A percentile compares a stretch with the other conserved stretches of the same genome.
Evolutionary conservation across 1,140 invertebrate genomes (phyloP).

Genomic region (Bombus confusus): DNA sequence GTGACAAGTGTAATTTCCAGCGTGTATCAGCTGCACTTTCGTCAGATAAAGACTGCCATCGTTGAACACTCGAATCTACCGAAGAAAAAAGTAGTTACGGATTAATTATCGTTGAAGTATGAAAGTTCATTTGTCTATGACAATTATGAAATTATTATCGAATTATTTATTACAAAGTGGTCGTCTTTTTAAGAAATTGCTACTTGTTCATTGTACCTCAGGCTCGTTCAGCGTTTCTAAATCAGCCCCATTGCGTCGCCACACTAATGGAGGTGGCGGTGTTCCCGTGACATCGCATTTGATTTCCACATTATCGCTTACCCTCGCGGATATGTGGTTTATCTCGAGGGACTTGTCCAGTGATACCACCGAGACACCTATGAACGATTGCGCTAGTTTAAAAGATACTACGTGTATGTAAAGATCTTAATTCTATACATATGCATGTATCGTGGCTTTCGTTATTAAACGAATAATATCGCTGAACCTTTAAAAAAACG

Average conservation of each 20-base stretch:
- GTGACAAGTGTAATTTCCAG: constrained; percentile 92
- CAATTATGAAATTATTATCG: neutral
- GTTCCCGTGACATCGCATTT: constrained; percentile 90
- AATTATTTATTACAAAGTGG: neutral
- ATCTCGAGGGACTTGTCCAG: constrained; percentile 89
- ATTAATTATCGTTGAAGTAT: neutral
- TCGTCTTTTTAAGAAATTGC: constrained; percentile 2
- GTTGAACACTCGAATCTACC: constrained; percentile 86
- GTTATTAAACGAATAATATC: neutral
- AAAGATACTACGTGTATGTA: neutral
- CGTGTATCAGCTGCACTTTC: constrained; percentile 88
- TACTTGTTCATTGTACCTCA: constrained; percentile 77
- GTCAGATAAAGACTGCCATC: constrained; percentile 91
- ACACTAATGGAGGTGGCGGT: constrained; percentile 88
- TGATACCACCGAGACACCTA: constrained; percentile 89
- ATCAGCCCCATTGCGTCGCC: constrained; percentile 88
- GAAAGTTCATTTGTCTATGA: neutral
- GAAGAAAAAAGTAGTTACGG: neutral
- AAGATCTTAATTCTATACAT: neutral
- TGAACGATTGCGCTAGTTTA: constrained; percentile 21
- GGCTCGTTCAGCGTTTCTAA: constrained; percentile 86
- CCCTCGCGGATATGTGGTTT: constrained; percentile 86
- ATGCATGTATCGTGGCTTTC: neutral
- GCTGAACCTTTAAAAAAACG: neutral
- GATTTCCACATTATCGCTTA: constrained; percentile 91